These are phyloP conservation scores for Vanacampus margaritifer DNA, from an alignment of 2,113 vertebrate species.

Conservation along the genomic window DNA sequence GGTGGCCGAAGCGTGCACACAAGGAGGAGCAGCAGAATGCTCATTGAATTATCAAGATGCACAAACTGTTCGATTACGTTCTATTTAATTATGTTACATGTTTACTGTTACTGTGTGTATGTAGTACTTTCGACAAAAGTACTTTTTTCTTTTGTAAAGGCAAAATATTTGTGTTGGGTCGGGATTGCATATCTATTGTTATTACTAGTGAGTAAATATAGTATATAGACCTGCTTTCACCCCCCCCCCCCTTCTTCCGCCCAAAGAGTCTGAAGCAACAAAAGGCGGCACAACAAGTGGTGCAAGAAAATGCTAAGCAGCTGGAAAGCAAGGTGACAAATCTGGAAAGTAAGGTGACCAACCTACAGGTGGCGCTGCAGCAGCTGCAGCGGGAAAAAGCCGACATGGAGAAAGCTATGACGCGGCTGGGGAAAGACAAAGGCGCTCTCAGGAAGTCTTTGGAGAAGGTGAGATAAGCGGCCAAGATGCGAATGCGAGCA, in stretches of 20 bases:
- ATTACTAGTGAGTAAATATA: background rate
- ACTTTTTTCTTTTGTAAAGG: background rate
- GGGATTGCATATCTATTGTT: background rate
- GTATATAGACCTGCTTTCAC: background rate
- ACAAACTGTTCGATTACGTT: too few relatives aligned
- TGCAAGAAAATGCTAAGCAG: constrained; percentile 25
- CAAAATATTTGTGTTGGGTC: background rate
- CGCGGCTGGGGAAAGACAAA: constrained; percentile 68
- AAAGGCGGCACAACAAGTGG: constrained; percentile 47
- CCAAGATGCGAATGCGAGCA: too few relatives aligned
- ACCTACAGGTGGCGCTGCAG: constrained; percentile 52
- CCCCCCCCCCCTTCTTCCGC: too few relatives aligned
- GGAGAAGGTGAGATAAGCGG: constrained; percentile 64
- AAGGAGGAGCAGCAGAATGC: too few relatives aligned
- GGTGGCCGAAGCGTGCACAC: too few relatives aligned
- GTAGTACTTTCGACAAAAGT: too few relatives aligned
- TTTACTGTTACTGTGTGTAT: too few relatives aligned
- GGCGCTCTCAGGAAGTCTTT: constrained; percentile 65
- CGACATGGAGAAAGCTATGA: constrained; percentile 54
- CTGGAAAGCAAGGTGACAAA: constrained; percentile 39
- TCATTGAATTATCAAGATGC: too few relatives aligned
- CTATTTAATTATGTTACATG: too few relatives aligned
- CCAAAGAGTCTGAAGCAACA: constrained; percentile 57
- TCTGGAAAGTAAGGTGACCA: constrained; percentile 51
- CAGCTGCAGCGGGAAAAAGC: constrained; percentile 65